A percentile compares a stretch with the other conserved stretches of the same genome.
Evolutionary conservation across 1,140 invertebrate species (phyloP).

Genomic region (Kradibia gibbosae): DNA sequence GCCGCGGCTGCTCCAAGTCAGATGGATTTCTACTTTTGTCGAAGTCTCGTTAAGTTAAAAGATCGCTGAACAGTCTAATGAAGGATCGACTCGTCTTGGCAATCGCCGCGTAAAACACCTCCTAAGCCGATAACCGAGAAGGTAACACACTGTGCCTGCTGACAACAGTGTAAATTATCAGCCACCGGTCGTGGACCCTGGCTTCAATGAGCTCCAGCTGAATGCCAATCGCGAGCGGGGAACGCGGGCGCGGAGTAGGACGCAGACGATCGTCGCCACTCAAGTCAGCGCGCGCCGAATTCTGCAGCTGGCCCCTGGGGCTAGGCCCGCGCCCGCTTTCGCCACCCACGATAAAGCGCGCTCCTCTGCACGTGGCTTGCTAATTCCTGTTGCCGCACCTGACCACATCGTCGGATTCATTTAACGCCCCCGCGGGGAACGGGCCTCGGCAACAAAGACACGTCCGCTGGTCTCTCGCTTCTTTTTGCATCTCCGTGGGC

Average conservation of each 20-base stretch:
- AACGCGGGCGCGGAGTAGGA: neutral
- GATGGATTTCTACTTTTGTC: too few species aligned
- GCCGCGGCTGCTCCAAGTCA: too few species aligned
- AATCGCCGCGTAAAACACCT: too few species aligned
- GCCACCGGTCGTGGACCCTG: too few species aligned
- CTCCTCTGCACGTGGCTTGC: slow-evolving; percentile 54
- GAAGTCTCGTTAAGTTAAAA: too few species aligned
- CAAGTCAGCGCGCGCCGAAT: slow-evolving; percentile 44
- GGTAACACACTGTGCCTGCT: too few species aligned
- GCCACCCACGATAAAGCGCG: slow-evolving; percentile 48
- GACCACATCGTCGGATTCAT: slow-evolving; percentile 64
- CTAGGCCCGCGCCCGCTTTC: slow-evolving; percentile 34
- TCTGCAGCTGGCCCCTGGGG: slow-evolving; percentile 64
- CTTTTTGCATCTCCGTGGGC: slow-evolving; percentile 49
- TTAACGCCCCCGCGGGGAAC: slow-evolving; percentile 65
- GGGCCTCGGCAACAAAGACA: slow-evolving; percentile 22
- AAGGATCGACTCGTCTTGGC: too few species aligned
- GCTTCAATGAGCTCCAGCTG: too few species aligned
- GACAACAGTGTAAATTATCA: too few species aligned
- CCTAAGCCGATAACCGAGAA: too few species aligned
- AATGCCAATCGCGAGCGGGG: too few species aligned
- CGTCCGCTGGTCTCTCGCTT: slow-evolving; percentile 28
- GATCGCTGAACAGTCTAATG: too few species aligned
- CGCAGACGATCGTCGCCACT: neutral
- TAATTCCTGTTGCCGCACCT: slow-evolving; percentile 69